phyloP scores from a whole-genome alignment of 1,140 invertebrate species.

The Pseudomyrmex dendroicus region DNA sequence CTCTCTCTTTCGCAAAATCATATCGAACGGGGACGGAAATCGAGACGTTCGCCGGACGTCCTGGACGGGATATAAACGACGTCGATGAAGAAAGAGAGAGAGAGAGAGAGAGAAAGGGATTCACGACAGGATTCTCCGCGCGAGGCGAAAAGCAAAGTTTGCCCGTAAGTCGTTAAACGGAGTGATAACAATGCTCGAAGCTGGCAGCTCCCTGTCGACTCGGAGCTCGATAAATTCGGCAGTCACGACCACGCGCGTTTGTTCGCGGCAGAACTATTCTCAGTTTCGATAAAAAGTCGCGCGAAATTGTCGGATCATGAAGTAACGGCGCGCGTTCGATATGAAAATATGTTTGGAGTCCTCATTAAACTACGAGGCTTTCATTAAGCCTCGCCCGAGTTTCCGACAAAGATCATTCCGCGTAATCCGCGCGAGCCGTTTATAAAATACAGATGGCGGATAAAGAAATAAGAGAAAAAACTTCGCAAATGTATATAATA shows the following conservation, averaged over 20 bases:
- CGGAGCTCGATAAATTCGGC: conserved; percentile 42
- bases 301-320: conserved; percentile 24
- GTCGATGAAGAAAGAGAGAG: background rate
- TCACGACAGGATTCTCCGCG: conserved; percentile 3
- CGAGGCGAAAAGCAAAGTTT: conserved; percentile 28
- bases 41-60: conserved; percentile 27
- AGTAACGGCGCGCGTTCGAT: conserved; percentile 8
- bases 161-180: conserved; percentile 46
- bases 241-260: conserved; percentile 33
- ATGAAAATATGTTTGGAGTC: conserved; percentile 22
- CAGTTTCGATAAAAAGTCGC: conserved; percentile 33
- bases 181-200: conserved; percentile 53
- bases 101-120: background rate
- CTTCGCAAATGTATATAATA: too few species aligned
- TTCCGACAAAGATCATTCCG: background rate
- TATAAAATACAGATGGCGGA: background rate
- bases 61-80: conserved; percentile 43
- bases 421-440: background rate
- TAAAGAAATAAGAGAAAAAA: too few species aligned
- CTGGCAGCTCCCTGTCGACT: conserved; percentile 28
- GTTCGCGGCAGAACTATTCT: background rate
- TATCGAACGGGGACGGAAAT: conserved; percentile 46
- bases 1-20: background rate
- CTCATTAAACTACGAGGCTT: background rate
- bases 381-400: background rate